Percentiles rank a stretch among this genome's conserved stretches.
Evolutionary conservation across 2,797 vertebrate genomes (phyloP).

Genomic region (Poecilia gillii): DNA sequence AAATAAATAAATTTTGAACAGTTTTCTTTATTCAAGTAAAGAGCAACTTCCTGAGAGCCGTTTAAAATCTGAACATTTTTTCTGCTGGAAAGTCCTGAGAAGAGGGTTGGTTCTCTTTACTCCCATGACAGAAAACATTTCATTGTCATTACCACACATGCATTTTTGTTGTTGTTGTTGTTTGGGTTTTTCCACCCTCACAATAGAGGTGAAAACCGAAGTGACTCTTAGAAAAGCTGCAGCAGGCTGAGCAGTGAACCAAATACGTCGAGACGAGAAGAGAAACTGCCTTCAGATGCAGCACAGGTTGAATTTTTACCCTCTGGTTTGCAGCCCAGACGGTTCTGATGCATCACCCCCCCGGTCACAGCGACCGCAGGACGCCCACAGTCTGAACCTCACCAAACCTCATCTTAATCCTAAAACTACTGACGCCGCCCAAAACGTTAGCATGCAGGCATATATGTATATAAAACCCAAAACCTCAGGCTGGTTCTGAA

Average conservation of each 20-base stretch:
- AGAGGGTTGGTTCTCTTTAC: not conserved
- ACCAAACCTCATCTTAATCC: slow-evolving; percentile 3
- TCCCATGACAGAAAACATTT: not conserved
- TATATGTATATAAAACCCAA: not conserved
- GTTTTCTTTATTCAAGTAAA: not conserved
- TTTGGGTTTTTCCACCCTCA: not conserved
- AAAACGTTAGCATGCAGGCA: not conserved
- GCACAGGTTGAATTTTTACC: not conserved
- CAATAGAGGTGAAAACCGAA: not conserved
- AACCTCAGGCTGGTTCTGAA: slow-evolving; percentile 11
- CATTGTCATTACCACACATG: not conserved
- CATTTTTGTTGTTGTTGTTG: not conserved
- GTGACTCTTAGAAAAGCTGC: not conserved
- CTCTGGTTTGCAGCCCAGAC: not conserved
- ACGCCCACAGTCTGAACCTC: slow-evolving; percentile 3
- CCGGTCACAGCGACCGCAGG: not conserved
- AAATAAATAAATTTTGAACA: not conserved
- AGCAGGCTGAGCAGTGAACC: not conserved
- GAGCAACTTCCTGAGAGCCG: not conserved
- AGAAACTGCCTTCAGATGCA: not conserved
- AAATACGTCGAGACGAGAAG: not conserved
- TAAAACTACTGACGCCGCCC: not conserved
- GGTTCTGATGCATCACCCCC: not conserved
- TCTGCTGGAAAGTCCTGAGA: not conserved
- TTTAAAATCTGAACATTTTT: not conserved